Conservation (phyloP, 2,888 invertebrate genomes). For the Resseliella maxima region DNA sequence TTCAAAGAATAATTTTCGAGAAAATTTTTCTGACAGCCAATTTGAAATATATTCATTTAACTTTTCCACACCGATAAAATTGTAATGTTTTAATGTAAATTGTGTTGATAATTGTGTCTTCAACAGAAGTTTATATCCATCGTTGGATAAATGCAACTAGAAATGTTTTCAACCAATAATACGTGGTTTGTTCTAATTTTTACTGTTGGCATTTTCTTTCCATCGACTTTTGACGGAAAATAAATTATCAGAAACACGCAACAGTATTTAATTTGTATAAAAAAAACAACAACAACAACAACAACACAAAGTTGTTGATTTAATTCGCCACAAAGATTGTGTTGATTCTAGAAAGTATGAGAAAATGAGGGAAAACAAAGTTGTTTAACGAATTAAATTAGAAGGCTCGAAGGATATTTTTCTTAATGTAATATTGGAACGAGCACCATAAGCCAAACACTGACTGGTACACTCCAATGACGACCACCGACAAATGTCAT, state of each 20-base stretch:
- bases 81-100: constrained; percentile 19
- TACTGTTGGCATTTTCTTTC: background rate
- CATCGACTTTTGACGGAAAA: background rate
- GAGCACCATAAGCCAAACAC: background rate
- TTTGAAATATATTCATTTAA: constrained; percentile 14
- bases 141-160: background rate
- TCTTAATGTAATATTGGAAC: background rate
- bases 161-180: too few relatives aligned
- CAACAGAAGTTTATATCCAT: background rate
- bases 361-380: background rate
- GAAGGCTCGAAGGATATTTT: background rate
- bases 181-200: background rate
- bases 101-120: background rate
- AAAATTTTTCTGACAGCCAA: background rate
- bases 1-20: background rate
- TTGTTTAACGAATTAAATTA: background rate
- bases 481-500: constrained; percentile 5
- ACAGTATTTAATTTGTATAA: constrained; percentile 23
- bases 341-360: too few relatives aligned
- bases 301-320: constrained; percentile 34
- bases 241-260: constrained; percentile 41
- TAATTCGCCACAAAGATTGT: background rate
- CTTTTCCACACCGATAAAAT: constrained; percentile 27
- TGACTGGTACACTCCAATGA: background rate
- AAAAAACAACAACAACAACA: too few relatives aligned